Conservation (phyloP, 2,113 vertebrate species). For the Noturus placidus region DNA sequence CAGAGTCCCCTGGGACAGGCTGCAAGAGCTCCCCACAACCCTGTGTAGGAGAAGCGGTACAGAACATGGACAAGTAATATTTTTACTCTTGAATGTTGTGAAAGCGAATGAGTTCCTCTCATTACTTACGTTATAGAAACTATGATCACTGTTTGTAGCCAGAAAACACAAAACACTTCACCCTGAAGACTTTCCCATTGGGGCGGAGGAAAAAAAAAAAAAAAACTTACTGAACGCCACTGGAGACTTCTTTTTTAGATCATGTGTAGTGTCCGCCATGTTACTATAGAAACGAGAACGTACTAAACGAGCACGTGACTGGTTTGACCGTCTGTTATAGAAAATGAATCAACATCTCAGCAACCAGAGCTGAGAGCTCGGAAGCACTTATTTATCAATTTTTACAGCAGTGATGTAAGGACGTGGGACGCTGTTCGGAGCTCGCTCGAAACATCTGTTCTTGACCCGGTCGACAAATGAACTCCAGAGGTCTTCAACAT, state of each 20-base stretch:
- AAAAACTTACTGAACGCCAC: neutral
- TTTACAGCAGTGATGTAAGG: too few species aligned
- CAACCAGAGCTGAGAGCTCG: neutral
- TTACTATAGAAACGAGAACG: neutral
- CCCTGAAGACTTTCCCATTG: neutral
- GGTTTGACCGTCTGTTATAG: neutral
- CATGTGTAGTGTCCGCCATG: neutral
- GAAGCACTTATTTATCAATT: neutral
- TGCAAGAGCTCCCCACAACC: too few species aligned
- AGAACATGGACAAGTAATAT: too few species aligned
- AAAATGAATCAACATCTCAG: neutral
- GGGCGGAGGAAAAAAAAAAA: neutral
- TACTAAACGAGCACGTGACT: neutral
- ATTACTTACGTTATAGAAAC: neutral
- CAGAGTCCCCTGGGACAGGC: too few species aligned
- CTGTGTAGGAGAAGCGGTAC: too few species aligned
- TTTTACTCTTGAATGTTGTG: neutral
- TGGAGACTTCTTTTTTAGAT: neutral
- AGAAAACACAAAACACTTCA: neutral
- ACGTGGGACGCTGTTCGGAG: neutral
- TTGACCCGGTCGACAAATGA: neutral
- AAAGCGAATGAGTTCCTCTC: neutral
- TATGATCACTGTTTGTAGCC: too few species aligned
- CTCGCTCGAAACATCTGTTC: conserved; percentile 29
- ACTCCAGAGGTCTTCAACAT: neutral